Conservation (phyloP, 2,113 vertebrate genomes). For the Pyxicephalus adspersus region DNA sequence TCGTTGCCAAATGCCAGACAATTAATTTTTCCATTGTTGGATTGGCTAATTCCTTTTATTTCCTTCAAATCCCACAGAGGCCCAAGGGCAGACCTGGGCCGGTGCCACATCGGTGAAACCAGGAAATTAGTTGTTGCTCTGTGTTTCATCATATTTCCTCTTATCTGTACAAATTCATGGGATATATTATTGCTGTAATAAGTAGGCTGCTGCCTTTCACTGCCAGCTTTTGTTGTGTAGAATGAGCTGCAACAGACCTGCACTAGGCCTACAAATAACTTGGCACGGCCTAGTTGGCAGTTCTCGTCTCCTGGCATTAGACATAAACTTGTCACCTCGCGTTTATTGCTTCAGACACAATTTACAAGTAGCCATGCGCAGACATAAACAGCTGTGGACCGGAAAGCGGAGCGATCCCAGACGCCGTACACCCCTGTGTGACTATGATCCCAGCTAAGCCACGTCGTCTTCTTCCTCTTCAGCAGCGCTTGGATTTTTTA, state of each 20-base stretch:
- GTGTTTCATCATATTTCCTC: constrained; percentile 9
- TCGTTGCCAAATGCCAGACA: neutral
- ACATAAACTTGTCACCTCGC: constrained; percentile 45
- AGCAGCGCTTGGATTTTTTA: constrained; percentile 7
- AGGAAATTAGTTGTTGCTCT: neutral
- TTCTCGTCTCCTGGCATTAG: constrained; percentile 26
- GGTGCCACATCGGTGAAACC: neutral
- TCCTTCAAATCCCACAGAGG: neutral
- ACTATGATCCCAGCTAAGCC: constrained; percentile 28
- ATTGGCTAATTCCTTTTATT: constrained; percentile 23
- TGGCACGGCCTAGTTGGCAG: constrained; percentile 3
- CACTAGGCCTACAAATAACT: neutral
- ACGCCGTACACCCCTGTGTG: neutral
- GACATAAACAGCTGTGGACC: constrained; percentile 46
- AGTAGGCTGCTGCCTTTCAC: neutral
- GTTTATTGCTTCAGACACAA: constrained; percentile 48
- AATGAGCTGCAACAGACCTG: constrained; percentile 35
- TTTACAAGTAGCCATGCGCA: constrained; percentile 46
- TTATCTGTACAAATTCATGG: constrained; percentile 14
- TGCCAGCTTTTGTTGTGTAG: constrained; percentile 19
- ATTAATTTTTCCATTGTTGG: constrained; percentile 9
- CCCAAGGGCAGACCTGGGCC: constrained; percentile 5
- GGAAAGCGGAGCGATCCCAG: constrained; percentile 30
- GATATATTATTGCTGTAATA: constrained; percentile 10
- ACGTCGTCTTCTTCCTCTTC: constrained; percentile 16